Percentiles rank a stretch among this genome's conserved stretches.
Evolutionary conservation across 2,113 vertebrate species (phyloP).

Genomic region (Mohoua ochrocephala): DNA sequence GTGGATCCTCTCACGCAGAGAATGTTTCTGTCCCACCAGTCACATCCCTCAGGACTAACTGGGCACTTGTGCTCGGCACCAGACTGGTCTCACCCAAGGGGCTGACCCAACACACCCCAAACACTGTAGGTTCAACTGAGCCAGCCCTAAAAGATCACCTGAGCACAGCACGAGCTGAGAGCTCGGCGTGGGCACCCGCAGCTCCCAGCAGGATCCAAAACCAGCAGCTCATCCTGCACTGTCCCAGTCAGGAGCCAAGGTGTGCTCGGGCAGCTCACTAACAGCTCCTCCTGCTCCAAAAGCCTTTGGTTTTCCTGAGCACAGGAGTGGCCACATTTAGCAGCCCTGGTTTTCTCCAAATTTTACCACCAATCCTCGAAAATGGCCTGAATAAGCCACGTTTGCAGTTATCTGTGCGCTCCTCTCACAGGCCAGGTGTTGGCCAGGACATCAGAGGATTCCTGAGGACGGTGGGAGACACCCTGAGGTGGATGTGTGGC

Average conservation of each 20-base stretch:
- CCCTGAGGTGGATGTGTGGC: neutral
- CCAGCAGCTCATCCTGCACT: neutral
- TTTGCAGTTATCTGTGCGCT: neutral
- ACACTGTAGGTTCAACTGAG: neutral
- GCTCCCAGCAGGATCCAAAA: neutral
- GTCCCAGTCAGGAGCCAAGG: neutral
- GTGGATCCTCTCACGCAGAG: neutral
- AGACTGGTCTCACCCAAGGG: neutral
- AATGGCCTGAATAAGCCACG: neutral
- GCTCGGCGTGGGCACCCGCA: neutral
- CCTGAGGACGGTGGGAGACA: neutral
- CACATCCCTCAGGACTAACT: neutral
- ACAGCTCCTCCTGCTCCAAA: neutral
- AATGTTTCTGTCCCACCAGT: neutral
- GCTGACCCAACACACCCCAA: neutral
- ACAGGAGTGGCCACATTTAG: fast-evolving
- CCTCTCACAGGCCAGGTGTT: neutral
- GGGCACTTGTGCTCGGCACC: neutral
- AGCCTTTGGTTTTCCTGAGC: neutral
- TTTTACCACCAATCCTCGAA: neutral
- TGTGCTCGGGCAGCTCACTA: neutral
- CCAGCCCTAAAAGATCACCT: neutral
- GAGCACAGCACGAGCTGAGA: fast-evolving
- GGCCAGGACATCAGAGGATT: neutral
- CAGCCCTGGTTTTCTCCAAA: neutral